These are phyloP conservation scores for Lagopus muta DNA, from an alignment of 2,113 vertebrate species.

Conservation along the genomic window DNA sequence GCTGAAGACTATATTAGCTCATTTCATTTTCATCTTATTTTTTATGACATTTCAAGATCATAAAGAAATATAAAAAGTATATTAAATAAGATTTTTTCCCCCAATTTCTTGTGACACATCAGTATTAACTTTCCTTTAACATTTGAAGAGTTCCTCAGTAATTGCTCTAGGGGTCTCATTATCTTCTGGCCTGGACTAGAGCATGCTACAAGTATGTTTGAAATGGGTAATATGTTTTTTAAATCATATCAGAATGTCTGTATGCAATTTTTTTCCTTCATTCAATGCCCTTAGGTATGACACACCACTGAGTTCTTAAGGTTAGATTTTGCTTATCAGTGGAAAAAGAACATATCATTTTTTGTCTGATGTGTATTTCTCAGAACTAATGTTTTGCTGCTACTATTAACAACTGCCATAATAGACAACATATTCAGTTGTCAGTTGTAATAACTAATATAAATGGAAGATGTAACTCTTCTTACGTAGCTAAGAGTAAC, in stretches of 20 bases:
- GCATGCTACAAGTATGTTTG: not conserved
- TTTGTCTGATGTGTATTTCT: not conserved
- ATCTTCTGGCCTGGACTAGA: not conserved
- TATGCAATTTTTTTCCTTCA: not conserved
- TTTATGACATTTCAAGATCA: not conserved
- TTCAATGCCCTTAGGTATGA: not conserved
- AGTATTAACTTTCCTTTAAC: not conserved
- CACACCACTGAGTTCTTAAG: not conserved
- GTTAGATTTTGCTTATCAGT: not conserved
- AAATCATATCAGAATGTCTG: not conserved
- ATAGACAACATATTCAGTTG: not conserved
- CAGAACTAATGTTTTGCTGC: not conserved
- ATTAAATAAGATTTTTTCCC: not conserved
- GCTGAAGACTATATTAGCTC: not conserved
- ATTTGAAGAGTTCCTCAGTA: slow-evolving; percentile 18
- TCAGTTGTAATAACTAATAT: not conserved
- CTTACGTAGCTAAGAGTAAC: not conserved
- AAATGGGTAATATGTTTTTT: not conserved
- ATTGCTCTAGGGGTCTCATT: slow-evolving; percentile 37
- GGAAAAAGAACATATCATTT: not conserved
- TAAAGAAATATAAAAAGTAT: not conserved
- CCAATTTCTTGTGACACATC: not conserved
- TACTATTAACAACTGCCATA: not conserved
- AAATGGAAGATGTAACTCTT: not conserved
- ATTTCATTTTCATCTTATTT: not conserved